Conservation (phyloP, 53 echinoderm and acorn worm genomes). For the Paracentrotus lividus region DNA sequence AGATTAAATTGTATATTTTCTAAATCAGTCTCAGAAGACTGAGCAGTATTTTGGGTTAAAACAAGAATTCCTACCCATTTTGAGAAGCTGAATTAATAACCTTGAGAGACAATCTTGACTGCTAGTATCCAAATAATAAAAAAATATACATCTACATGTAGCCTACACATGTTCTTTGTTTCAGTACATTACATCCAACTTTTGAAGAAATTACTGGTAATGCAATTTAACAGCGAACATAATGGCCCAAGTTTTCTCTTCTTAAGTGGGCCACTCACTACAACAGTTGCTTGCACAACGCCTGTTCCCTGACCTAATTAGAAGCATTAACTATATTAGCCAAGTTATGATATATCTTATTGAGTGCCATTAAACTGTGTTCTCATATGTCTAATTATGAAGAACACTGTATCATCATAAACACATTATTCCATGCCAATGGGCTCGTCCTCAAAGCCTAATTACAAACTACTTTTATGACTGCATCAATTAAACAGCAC, state of each 20-base stretch:
- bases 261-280: neutral
- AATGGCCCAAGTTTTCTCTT: neutral
- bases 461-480: neutral
- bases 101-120: too few species aligned
- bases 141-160: too few species aligned
- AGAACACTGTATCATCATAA: neutral
- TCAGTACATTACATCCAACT: constrained; percentile 5
- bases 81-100: too few species aligned
- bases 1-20: too few species aligned
- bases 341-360: constrained; percentile 14
- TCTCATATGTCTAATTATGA: constrained; percentile 4
- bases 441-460: neutral
- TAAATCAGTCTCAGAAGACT: neutral
- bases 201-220: neutral
- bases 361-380: neutral
- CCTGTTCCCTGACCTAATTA: constrained; percentile 26
- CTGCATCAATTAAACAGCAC: neutral
- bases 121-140: too few species aligned
- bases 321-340: neutral
- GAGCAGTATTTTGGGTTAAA: too few species aligned
- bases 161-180: too few species aligned
- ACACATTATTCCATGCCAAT: neutral
- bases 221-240: neutral
- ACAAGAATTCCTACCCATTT: neutral
- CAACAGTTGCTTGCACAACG: neutral